phyloP scores from a whole-genome alignment of 2,113 vertebrate species.

The Sinocyclocheilus anshuiensis region DNA sequence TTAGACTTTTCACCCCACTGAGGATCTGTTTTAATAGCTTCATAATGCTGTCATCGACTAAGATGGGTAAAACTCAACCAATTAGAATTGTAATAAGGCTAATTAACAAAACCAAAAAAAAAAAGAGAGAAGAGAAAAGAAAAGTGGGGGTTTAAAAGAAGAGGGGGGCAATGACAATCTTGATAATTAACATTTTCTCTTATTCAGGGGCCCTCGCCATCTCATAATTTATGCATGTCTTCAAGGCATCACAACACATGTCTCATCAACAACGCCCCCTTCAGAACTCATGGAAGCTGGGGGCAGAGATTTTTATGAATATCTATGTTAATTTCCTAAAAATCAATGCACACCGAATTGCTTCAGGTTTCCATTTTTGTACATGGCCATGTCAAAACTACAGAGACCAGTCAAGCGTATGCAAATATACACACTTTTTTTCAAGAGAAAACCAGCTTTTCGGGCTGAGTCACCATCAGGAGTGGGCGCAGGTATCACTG shows the following conservation, averaged over 20 bases:
- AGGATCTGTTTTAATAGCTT: constrained; percentile 77
- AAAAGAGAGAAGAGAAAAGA: constrained; percentile 76
- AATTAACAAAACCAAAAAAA: constrained; percentile 92
- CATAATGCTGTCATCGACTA: constrained; percentile 72
- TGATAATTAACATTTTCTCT: constrained; percentile 95
- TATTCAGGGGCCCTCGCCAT: constrained; percentile 85
- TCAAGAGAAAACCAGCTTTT: constrained; percentile 9
- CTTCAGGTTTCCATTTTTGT: neutral
- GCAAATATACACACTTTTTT: constrained; percentile 15
- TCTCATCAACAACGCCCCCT: constrained; percentile 64
- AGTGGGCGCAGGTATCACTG: constrained; percentile 58
- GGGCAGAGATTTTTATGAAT: constrained; percentile 1
- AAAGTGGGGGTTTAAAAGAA: constrained; percentile 78
- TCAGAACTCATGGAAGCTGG: constrained; percentile 48
- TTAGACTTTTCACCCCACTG: constrained; percentile 73
- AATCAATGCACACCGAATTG: constrained; percentile 25
- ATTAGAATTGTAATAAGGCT: constrained; percentile 92
- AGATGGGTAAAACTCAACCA: constrained; percentile 74
- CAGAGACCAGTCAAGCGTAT: neutral
- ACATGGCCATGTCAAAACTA: neutral
- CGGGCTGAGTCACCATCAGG: constrained; percentile 33
- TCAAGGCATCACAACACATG: constrained; percentile 84
- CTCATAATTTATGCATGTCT: constrained; percentile 91
- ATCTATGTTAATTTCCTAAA: constrained; percentile 5
- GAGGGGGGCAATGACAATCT: constrained; percentile 83